Evolutionary conservation across 2,797 vertebrate species (phyloP).

Genomic region (Neomorphus geoffroyi): DNA sequence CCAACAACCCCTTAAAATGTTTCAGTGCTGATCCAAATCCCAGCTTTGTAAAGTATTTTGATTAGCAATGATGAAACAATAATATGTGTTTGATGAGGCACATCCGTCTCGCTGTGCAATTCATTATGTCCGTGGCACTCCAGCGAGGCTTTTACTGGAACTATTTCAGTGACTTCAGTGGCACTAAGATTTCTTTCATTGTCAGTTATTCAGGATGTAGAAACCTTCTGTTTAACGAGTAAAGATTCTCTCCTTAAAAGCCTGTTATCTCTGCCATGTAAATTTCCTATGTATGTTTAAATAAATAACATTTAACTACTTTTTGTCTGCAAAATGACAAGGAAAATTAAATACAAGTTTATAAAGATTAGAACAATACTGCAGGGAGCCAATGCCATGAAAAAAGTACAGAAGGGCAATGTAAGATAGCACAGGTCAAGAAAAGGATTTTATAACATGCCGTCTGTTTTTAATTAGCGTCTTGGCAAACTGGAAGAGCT

Average conservation of each 20-base stretch:
- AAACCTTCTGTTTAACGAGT: not conserved
- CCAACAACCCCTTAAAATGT: not conserved
- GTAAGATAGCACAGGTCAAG: constrained; percentile 54
- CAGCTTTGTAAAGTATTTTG: not conserved
- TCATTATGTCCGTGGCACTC: not conserved
- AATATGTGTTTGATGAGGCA: constrained; percentile 17
- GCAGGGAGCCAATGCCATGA: not conserved
- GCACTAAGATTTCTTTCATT: not conserved
- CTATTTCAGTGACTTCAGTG: not conserved
- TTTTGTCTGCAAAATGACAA: constrained; percentile 2
- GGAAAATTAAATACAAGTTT: constrained; percentile 24
- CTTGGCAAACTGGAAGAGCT: constrained; percentile 53
- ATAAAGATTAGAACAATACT: constrained; percentile 9
- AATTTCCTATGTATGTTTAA: not conserved
- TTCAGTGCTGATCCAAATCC: not conserved
- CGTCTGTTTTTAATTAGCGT: constrained; percentile 62
- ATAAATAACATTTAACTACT: constrained; percentile 7
- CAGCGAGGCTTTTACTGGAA: not conserved
- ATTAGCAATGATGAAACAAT: constrained; percentile 8
- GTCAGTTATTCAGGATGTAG: constrained; percentile 34
- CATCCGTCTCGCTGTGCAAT: not conserved
- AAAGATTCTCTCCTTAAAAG: constrained; percentile 17
- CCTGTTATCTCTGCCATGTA: not conserved
- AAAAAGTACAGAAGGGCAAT: constrained; percentile 52
- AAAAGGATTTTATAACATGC: constrained; percentile 38